Evolutionary conservation across 2,113 vertebrate genomes (phyloP).

Genomic region (Nycticryphes semicollaris): DNA sequence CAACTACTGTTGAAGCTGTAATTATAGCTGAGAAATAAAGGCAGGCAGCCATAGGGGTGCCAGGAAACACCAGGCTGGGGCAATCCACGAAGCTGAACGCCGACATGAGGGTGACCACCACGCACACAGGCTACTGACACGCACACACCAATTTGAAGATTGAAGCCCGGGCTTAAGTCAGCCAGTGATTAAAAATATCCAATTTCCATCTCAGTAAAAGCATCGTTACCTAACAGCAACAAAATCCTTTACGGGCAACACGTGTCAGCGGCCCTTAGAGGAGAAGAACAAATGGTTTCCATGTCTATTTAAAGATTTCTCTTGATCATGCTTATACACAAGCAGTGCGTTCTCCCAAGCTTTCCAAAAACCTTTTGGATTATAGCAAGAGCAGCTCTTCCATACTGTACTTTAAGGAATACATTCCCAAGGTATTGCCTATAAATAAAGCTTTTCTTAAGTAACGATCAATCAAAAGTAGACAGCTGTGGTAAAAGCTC

Average conservation of each 20-base stretch:
- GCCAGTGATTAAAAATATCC: background rate
- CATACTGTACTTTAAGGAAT: background rate
- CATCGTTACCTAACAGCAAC: background rate
- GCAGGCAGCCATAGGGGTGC: background rate
- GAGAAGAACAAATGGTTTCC: background rate
- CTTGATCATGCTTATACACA: background rate
- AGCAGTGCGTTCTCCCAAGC: background rate
- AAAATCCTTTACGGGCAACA: background rate
- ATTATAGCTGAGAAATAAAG: background rate
- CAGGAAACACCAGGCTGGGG: background rate
- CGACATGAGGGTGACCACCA: background rate
- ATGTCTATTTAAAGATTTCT: background rate
- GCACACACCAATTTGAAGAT: fast-evolving
- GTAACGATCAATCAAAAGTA: background rate
- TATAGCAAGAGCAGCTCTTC: background rate
- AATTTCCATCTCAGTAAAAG: background rate
- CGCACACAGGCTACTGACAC: background rate
- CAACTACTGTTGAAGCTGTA: background rate
- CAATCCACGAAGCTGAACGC: fast-evolving
- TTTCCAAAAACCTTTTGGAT: background rate
- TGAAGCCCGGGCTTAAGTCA: background rate
- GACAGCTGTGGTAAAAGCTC: background rate
- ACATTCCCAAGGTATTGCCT: background rate
- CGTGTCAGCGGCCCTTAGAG: background rate
- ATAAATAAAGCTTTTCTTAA: slow-evolving; percentile 36